Conservation (phyloP, 2,113 vertebrate species). For the Azemiops feae region DNA sequence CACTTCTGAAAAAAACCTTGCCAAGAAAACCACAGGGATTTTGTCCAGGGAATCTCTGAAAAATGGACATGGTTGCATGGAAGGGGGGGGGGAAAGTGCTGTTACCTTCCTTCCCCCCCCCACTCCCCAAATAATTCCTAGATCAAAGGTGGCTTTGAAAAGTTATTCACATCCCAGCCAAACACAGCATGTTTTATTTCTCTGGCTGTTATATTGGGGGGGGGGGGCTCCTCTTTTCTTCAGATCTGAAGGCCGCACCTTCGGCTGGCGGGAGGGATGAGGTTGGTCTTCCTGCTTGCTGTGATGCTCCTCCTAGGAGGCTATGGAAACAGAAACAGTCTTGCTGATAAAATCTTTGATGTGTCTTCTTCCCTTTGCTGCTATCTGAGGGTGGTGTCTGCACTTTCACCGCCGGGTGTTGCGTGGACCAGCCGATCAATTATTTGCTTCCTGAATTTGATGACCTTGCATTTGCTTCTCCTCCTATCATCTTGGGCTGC, state of each 20-base stretch:
- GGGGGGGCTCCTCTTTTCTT: background rate
- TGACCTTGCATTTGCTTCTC: background rate
- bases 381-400: background rate
- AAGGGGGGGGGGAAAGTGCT: background rate
- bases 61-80: background rate
- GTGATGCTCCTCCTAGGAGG: background rate
- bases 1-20: background rate
- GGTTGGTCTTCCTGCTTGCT: background rate
- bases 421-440: background rate
- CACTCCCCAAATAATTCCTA: background rate
- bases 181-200: background rate
- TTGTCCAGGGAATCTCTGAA: background rate
- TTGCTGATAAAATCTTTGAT: background rate
- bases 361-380: no score
- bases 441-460: background rate
- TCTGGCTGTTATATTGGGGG: background rate
- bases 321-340: background rate
- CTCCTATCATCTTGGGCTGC: background rate
- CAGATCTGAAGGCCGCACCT: background rate
- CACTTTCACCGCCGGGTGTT: background rate
- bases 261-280: no score
- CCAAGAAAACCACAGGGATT: background rate
- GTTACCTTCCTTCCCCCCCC: background rate
- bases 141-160: background rate
- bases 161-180: background rate